Conservation (phyloP, 2,797 vertebrate genomes). For the Enteromius mattozi region DNA sequence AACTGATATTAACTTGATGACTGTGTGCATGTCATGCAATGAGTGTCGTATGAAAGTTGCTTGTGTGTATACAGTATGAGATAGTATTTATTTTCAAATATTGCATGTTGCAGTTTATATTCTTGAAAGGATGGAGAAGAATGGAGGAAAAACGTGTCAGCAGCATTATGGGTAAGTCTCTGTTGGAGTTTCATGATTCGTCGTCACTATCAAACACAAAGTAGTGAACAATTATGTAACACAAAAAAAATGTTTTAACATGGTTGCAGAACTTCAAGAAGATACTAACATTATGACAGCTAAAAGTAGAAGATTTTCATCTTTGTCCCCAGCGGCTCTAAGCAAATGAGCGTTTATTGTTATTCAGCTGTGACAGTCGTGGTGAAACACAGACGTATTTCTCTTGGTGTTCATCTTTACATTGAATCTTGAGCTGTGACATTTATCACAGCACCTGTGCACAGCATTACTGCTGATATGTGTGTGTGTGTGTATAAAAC, state of each 20-base stretch:
- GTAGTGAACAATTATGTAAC: too few relatives aligned
- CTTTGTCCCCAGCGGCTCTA: not conserved
- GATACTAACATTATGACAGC: not conserved
- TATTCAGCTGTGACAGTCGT: not conserved
- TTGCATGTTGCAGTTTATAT: slow-evolving; percentile 22
- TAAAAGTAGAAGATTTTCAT: not conserved
- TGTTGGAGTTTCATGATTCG: not conserved
- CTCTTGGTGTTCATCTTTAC: not conserved
- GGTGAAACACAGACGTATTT: not conserved
- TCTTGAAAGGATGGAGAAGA: slow-evolving; percentile 33
- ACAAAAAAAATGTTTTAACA: not conserved
- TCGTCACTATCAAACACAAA: not conserved
- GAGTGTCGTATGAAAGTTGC: too few relatives aligned
- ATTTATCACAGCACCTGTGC: not conserved
- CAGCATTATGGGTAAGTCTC: slow-evolving; percentile 34
- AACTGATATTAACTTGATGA: not conserved
- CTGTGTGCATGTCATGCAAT: not conserved
- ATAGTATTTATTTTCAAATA: not conserved
- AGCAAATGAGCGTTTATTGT: not conserved
- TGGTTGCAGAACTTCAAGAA: not conserved
- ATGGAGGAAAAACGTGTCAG: slow-evolving; percentile 42
- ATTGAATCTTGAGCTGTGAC: not conserved
- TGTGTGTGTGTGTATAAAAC: too few relatives aligned
- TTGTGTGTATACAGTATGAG: not conserved
- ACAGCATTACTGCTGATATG: not conserved